These are phyloP conservation scores for Mylabris sibirica DNA, from an alignment of 2,888 invertebrate species.

Conservation along the genomic window DNA sequence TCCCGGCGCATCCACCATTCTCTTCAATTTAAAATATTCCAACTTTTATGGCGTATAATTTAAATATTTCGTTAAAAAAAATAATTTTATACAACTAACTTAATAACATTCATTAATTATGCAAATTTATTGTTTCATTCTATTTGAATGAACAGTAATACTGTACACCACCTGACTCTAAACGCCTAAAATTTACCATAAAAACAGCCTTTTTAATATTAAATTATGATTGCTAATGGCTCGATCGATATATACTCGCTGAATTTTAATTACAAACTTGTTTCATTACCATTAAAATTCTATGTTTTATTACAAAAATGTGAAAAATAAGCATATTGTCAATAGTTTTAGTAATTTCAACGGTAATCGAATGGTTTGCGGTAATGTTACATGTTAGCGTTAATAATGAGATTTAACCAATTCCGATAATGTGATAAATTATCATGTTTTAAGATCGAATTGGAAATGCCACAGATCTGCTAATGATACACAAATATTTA, in stretches of 20 bases:
- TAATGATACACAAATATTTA: background rate
- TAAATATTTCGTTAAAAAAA: background rate
- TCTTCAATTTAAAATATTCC: background rate
- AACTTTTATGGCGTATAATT: background rate
- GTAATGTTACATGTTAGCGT: background rate
- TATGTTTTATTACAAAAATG: background rate
- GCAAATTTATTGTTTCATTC: background rate
- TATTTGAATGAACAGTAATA: background rate
- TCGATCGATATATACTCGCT: background rate
- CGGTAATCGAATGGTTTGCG: background rate
- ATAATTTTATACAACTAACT: background rate
- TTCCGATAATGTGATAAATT: background rate
- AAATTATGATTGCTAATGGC: background rate
- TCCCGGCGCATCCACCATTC: conserved; percentile 2
- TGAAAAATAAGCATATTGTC: background rate
- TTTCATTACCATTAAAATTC: background rate
- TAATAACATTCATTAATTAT: conserved; percentile 1
- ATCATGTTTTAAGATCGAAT: background rate
- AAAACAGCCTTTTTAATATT: background rate
- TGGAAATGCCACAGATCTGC: background rate
- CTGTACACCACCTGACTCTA: background rate
- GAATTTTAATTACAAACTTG: background rate
- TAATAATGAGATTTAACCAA: background rate
- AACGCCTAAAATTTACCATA: background rate
- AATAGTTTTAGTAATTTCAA: background rate